phyloP scores from a whole-genome alignment of 2,113 vertebrate genomes.

The Antechinus flavipes region DNA sequence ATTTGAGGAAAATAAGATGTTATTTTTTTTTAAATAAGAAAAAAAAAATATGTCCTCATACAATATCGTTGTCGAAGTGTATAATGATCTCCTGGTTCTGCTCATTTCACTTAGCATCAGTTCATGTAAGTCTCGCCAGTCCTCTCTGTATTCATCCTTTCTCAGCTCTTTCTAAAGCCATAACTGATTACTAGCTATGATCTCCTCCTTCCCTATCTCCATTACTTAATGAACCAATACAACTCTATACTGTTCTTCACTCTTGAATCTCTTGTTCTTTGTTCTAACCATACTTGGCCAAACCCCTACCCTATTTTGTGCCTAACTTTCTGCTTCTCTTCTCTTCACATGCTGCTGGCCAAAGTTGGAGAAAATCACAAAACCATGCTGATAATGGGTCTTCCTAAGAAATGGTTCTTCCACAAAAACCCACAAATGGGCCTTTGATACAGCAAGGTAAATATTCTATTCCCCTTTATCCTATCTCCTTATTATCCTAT shows the following conservation, averaged over 20 bases:
- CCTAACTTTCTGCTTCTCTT: not conserved
- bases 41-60: too few relatives aligned
- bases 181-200: not conserved
- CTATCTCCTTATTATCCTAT: not conserved
- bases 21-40: too few relatives aligned
- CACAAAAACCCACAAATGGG: not conserved
- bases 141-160: too few relatives aligned
- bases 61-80: too few relatives aligned
- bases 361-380: not conserved
- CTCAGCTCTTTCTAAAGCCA: not conserved
- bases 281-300: not conserved
- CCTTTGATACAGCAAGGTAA: not conserved
- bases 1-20: too few relatives aligned
- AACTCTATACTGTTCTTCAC: not conserved
- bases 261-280: not conserved
- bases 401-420: not conserved
- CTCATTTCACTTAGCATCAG: too few relatives aligned
- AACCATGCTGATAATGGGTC: not conserved
- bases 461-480: not conserved
- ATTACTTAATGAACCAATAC: not conserved
- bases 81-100: too few relatives aligned
- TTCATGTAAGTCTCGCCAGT: too few relatives aligned
- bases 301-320: not conserved
- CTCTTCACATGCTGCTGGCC: not conserved
- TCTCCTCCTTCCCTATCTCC: not conserved